phyloP scores from a whole-genome alignment of 1,140 invertebrate genomes.

The Helicoverpa armigera region DNA sequence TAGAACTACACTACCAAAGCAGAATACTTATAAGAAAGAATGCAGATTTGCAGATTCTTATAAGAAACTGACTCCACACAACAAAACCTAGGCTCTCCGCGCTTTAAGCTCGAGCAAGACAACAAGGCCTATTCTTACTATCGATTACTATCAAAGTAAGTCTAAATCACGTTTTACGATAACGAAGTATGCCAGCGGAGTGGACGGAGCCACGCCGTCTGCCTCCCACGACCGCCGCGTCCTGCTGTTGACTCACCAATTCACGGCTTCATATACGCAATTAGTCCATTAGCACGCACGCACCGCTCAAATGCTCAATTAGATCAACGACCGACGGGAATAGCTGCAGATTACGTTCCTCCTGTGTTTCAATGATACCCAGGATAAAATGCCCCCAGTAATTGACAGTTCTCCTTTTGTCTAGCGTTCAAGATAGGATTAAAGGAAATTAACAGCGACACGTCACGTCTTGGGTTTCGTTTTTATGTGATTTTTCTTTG shows the following conservation, averaged over 20 bases:
- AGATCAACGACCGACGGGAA: conserved; percentile 83
- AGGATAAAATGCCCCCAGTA: conserved; percentile 67
- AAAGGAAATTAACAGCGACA: conserved; percentile 40
- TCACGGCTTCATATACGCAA: conserved; percentile 80
- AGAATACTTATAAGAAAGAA: no score
- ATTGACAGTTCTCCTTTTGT: conserved; percentile 63
- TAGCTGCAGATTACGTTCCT: conserved; percentile 78
- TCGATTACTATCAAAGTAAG: conserved; percentile 42
- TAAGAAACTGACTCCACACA: no score
- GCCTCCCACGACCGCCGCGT: conserved; percentile 82
- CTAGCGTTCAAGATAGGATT: conserved; percentile 47
- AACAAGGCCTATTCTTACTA: conserved; percentile 25
- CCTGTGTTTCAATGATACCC: conserved; percentile 70
- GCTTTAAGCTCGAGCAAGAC: not conserved
- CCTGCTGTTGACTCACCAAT: conserved; percentile 83
- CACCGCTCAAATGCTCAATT: conserved; percentile 84
- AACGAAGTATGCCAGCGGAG: conserved; percentile 55
- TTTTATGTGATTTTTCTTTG: conserved; percentile 32
- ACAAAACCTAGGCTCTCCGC: no score
- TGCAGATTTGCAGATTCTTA: no score
- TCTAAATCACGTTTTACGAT: conserved; percentile 53
- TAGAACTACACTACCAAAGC: no score
- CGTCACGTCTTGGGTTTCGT: not conserved
- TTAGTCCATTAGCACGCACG: conserved; percentile 85
- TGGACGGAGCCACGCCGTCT: conserved; percentile 81